Evolutionary conservation across 2,113 vertebrate species (phyloP).

Genomic region (Ctenomys sociabilis): DNA sequence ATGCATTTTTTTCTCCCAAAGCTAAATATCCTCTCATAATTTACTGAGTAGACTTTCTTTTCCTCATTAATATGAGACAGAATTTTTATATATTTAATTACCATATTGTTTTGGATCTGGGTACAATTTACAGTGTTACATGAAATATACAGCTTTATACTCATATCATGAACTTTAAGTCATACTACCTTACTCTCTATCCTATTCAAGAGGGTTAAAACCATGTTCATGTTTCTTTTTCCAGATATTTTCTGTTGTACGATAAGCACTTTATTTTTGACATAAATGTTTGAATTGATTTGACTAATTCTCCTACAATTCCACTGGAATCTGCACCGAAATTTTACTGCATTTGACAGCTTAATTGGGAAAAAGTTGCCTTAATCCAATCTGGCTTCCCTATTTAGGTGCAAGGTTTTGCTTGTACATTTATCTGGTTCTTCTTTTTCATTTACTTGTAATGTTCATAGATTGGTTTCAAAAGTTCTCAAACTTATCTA

Average conservation of each 20-base stretch:
- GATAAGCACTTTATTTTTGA: background rate
- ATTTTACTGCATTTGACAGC: background rate
- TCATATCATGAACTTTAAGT: background rate
- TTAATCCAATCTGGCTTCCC: too few relatives aligned
- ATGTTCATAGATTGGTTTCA: background rate
- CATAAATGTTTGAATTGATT: background rate
- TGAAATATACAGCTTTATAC: background rate
- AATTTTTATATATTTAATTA: background rate
- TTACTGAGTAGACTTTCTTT: background rate
- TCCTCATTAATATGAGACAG: background rate
- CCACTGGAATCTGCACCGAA: background rate
- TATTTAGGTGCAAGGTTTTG: background rate
- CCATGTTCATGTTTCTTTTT: background rate
- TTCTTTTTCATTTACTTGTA: background rate
- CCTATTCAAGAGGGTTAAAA: rapidly evolving
- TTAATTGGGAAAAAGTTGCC: background rate
- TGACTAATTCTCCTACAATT: background rate
- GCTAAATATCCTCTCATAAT: background rate
- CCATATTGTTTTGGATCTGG: background rate
- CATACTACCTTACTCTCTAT: background rate
- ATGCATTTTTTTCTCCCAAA: slow-evolving; percentile 3
- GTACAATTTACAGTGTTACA: background rate
- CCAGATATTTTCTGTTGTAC: background rate
- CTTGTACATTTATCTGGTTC: background rate
- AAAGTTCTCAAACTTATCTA: background rate